Conservation (phyloP, 2,797 vertebrate genomes). For the Momotus momota region DNA sequence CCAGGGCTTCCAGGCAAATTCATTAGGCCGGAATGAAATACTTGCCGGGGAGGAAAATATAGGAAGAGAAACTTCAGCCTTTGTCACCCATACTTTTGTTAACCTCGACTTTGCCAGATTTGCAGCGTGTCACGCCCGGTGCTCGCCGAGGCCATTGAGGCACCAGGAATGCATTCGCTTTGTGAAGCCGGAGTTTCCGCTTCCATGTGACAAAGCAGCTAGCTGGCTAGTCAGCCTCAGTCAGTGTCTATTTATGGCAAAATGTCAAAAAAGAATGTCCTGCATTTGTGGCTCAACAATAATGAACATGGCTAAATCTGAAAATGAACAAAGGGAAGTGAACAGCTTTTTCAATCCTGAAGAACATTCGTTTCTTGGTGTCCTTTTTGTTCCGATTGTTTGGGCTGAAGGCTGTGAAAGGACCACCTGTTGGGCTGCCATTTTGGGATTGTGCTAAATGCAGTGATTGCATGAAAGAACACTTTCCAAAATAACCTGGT, state of each 20-base stretch:
- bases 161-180: constrained; percentile 80
- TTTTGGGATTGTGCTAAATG: constrained; percentile 86
- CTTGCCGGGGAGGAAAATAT: constrained; percentile 75
- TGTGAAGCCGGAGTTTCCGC: constrained; percentile 83
- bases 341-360: constrained; percentile 99
- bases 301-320: constrained; percentile 98
- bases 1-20: constrained; percentile 76
- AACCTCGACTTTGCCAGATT: constrained; percentile 79
- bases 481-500: constrained; percentile 86
- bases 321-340: constrained; percentile 97
- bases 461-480: constrained; percentile 84
- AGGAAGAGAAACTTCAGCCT: constrained; percentile 80
- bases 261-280: constrained; percentile 99
- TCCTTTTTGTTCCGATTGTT: constrained; percentile 93
- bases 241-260: constrained; percentile 99
- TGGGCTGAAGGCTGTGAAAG: constrained; percentile 95
- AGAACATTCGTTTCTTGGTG: constrained; percentile 99
- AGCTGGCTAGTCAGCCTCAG: constrained; percentile 97
- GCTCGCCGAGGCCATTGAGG: constrained; percentile 78
- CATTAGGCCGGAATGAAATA: constrained; percentile 80
- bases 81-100: constrained; percentile 84
- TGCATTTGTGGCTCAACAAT: constrained; percentile 97
- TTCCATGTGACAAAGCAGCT: constrained; percentile 86
- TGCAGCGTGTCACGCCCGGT: constrained; percentile 76
- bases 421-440: constrained; percentile 98